phyloP scores from a whole-genome alignment of 2,888 invertebrate genomes.

The Drosophila testacea region DNA sequence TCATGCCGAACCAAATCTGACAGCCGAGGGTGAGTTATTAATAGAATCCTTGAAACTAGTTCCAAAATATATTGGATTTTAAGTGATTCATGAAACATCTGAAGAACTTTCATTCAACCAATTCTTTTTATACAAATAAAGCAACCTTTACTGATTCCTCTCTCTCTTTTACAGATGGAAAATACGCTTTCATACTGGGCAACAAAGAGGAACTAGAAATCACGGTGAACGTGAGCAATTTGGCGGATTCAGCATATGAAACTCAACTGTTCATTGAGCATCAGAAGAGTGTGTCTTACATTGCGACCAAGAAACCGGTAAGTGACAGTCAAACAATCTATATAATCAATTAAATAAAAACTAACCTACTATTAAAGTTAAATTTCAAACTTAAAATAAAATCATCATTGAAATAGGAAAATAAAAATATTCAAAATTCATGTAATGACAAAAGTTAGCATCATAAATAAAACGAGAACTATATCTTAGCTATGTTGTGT shows the following conservation, averaged over 20 bases:
- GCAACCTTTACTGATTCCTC: too few species aligned
- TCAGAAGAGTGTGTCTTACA: constrained; percentile 91
- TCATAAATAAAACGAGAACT: too few species aligned
- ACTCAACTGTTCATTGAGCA: constrained; percentile 93
- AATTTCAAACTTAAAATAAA: too few species aligned
- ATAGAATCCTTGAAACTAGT: background rate
- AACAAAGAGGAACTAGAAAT: constrained; percentile 91
- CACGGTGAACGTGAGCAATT: constrained; percentile 90
- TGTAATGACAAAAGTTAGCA: too few species aligned
- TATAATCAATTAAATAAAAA: too few species aligned
- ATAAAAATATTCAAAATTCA: too few species aligned
- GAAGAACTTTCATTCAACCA: too few species aligned
- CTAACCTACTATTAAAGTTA: too few species aligned
- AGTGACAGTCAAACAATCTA: constrained; percentile 24
- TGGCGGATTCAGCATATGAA: constrained; percentile 95
- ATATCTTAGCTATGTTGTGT: too few species aligned
- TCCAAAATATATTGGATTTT: background rate
- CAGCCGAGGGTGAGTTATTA: constrained; percentile 80
- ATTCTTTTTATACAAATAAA: too few species aligned
- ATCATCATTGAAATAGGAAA: too few species aligned
- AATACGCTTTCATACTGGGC: constrained; percentile 88
- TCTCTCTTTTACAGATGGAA: constrained; percentile 72
- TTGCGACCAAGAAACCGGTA: constrained; percentile 88
- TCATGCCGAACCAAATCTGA: constrained; percentile 85
- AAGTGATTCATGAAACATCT: too few species aligned